Percentiles rank a stretch among this genome's conserved stretches.
Conservation (phyloP, 2,797 vertebrate genomes). For the Hippoglossus hippoglossus region DNA sequence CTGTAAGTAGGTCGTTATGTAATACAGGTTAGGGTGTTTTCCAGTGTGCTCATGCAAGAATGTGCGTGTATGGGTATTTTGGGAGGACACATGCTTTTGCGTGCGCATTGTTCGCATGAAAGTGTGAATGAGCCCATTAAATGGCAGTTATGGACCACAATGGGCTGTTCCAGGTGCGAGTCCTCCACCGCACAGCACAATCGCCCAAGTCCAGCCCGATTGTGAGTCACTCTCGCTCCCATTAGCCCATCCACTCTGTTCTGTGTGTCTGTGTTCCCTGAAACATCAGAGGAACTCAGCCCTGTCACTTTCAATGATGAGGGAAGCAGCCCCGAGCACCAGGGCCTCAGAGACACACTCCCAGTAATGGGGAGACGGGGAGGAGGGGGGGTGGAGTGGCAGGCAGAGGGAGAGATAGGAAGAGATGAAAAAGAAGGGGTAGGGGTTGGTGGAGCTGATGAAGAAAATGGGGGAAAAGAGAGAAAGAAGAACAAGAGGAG, state of each 20-base stretch:
- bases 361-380: constrained; percentile 46
- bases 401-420: constrained; percentile 29
- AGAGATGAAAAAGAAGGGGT: constrained; percentile 51
- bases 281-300: constrained; percentile 72
- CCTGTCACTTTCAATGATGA: constrained; percentile 77
- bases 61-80: constrained; percentile 11
- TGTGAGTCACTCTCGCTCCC: constrained; percentile 61
- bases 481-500: constrained; percentile 14
- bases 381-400: constrained; percentile 16
- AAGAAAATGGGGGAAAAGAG: neutral
- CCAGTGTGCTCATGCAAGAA: constrained; percentile 66
- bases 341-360: constrained; percentile 68
- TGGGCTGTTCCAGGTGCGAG: constrained; percentile 62
- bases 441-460: neutral
- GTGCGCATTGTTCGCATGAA: constrained; percentile 16
- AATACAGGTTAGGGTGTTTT: constrained; percentile 80
- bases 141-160: constrained; percentile 47
- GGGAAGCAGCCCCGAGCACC: constrained; percentile 62
- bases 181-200: constrained; percentile 29
- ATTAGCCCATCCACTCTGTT: constrained; percentile 62
- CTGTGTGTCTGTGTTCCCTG: constrained; percentile 58
- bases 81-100: constrained; percentile 36
- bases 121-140: constrained; percentile 56
- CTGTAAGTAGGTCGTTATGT: constrained; percentile 72
- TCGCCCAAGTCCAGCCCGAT: constrained; percentile 4